Conservation (phyloP, 2,113 vertebrate species). For the Coreoperca whiteheadi region DNA sequence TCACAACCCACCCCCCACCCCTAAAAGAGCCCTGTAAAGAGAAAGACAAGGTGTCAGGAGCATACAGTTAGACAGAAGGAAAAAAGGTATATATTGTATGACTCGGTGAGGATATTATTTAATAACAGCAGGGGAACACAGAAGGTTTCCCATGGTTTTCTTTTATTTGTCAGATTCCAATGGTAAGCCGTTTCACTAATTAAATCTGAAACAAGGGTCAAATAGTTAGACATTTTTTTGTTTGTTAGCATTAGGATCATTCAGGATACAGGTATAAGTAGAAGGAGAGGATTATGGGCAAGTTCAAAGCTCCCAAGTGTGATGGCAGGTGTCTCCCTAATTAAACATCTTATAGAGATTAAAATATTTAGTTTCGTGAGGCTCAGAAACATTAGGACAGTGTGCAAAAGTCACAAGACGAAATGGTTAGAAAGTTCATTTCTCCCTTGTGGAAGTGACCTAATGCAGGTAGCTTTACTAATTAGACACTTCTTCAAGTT, state of each 20-base stretch:
- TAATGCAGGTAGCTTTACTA: constrained; percentile 41
- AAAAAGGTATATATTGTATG: constrained; percentile 14
- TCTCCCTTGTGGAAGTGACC: constrained; percentile 10
- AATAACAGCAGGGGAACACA: constrained; percentile 23
- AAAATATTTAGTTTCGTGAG: constrained; percentile 3
- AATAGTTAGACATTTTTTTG: background rate
- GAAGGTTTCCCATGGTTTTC: background rate
- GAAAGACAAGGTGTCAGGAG: constrained; percentile 33
- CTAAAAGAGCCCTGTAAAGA: constrained; percentile 33
- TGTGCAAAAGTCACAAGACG: constrained; percentile 20
- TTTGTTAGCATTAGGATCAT: background rate
- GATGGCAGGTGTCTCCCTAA: constrained; percentile 19
- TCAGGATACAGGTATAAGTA: background rate
- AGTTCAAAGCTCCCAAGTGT: constrained; percentile 8
- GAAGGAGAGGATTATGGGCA: background rate
- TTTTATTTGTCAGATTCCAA: constrained; percentile 21
- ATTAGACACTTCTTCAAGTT: constrained; percentile 31
- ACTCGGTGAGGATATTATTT: constrained; percentile 13
- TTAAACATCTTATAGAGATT: constrained; percentile 49
- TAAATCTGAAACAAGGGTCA: constrained; percentile 18
- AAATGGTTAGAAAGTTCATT: constrained; percentile 49
- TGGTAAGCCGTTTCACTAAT: constrained; percentile 6
- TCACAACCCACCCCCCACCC: constrained; percentile 35
- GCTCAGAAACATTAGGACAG: constrained; percentile 9
- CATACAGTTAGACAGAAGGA: background rate